Evolutionary conservation across 2,113 vertebrate species (phyloP).

Genomic region (Leptobrachium leishanense): DNA sequence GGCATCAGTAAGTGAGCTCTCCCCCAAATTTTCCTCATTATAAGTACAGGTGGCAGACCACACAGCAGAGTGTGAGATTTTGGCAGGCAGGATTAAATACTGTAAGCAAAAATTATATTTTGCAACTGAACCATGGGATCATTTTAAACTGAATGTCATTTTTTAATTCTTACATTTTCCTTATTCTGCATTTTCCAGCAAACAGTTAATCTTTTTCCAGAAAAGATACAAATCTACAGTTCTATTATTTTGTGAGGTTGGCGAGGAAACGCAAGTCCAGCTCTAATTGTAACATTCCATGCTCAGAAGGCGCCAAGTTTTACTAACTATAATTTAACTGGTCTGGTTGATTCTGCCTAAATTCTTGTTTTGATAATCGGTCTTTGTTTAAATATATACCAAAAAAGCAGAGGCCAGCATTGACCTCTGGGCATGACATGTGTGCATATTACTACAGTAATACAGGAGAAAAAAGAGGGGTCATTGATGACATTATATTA

Average conservation of each 20-base stretch:
- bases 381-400: constrained; percentile 80
- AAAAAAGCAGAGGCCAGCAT: constrained; percentile 69
- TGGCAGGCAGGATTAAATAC: too few species aligned
- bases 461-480: constrained; percentile 73
- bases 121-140: too few species aligned
- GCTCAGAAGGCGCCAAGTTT: constrained; percentile 75
- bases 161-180: not conserved
- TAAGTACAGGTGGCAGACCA: too few species aligned
- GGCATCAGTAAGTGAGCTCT: too few species aligned
- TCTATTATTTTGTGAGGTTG: constrained; percentile 65
- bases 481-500: constrained; percentile 62
- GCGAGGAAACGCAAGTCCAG: constrained; percentile 67
- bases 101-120: too few species aligned
- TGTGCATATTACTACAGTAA: constrained; percentile 81
- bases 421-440: constrained; percentile 78
- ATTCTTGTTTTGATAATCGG: constrained; percentile 85
- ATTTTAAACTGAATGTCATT: too few species aligned
- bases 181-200: constrained; percentile 51
- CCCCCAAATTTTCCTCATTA: too few species aligned
- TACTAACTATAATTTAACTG: constrained; percentile 76
- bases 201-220: constrained; percentile 69
- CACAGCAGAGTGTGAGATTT: too few species aligned
- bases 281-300: constrained; percentile 74
- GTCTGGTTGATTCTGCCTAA: constrained; percentile 68
- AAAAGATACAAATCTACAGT: constrained; percentile 72